Conservation (phyloP, 2,888 invertebrate genomes). For the Atrina japonica region DNA sequence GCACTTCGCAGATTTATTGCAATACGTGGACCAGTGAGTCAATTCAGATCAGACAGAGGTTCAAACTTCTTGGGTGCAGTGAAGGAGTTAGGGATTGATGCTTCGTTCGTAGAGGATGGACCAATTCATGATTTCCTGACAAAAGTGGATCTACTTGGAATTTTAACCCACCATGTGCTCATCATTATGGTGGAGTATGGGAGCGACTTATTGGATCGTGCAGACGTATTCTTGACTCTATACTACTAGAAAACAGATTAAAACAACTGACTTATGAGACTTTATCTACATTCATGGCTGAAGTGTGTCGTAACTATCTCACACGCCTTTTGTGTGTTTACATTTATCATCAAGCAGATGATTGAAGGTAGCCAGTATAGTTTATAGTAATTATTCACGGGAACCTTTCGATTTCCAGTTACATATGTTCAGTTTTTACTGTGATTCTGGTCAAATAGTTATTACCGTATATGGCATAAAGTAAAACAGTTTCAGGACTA, state of each 20-base stretch:
- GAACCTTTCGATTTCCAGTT: too few relatives aligned
- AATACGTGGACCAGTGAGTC: slow-evolving; percentile 23
- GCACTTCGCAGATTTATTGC: slow-evolving; percentile 36
- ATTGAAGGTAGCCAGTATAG: too few relatives aligned
- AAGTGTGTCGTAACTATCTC: too few relatives aligned
- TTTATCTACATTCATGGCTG: slow-evolving; percentile 37
- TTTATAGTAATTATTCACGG: too few relatives aligned
- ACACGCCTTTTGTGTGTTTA: too few relatives aligned
- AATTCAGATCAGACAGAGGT: slow-evolving; percentile 32
- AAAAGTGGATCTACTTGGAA: slow-evolving; percentile 29
- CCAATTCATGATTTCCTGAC: neutral
- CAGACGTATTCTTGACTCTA: slow-evolving; percentile 36
- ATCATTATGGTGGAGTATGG: slow-evolving; percentile 46
- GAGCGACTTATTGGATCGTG: slow-evolving; percentile 42
- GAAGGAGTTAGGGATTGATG: slow-evolving; percentile 22
- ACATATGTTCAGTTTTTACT: too few relatives aligned
- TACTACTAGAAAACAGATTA: slow-evolving; percentile 17
- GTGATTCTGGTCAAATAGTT: too few relatives aligned
- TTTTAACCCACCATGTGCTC: slow-evolving; percentile 43
- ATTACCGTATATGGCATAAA: too few relatives aligned
- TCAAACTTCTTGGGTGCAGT: slow-evolving; percentile 35
- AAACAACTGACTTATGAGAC: slow-evolving; percentile 39
- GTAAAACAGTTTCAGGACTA: too few relatives aligned
- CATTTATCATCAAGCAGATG: too few relatives aligned
- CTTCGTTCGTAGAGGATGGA: slow-evolving; percentile 25